Percentiles rank a stretch among this genome's conserved stretches.
Conservation (phyloP, 2,113 vertebrate species). For the Siniperca chuatsi region DNA sequence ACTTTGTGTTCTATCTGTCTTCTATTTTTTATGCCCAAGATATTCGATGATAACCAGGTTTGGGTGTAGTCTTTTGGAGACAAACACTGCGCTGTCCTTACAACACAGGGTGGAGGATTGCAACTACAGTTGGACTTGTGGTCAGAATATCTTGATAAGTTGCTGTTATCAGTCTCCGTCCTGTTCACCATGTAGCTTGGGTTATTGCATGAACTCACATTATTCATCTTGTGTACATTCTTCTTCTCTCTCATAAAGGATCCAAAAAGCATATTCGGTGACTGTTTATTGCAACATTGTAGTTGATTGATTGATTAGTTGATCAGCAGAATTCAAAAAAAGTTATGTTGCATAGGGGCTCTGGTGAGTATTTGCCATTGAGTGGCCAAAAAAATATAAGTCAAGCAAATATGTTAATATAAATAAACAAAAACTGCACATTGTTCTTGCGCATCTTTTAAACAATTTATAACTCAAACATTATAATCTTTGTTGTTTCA, state of each 20-base stretch:
- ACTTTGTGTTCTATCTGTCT: neutral
- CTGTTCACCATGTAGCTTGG: slow-evolving; percentile 1
- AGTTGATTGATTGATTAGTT: neutral
- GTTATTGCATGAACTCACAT: neutral
- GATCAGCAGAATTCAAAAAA: neutral
- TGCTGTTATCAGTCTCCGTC: slow-evolving; percentile 46
- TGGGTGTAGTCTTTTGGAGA: slow-evolving; percentile 46
- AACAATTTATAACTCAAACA: slow-evolving; percentile 23
- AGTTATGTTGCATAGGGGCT: neutral
- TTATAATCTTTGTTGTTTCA: neutral
- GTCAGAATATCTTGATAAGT: slow-evolving; percentile 51
- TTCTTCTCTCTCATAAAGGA: neutral
- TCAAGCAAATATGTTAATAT: neutral
- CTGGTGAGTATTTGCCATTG: neutral
- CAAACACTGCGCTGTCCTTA: neutral
- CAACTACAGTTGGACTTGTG: slow-evolving; percentile 52
- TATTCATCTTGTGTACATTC: neutral
- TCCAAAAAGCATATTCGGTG: neutral
- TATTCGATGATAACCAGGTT: neutral
- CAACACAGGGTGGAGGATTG: slow-evolving; percentile 46
- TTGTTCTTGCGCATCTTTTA: neutral
- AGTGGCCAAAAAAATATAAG: neutral
- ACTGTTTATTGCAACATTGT: neutral
- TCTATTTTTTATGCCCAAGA: neutral
- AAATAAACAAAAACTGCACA: neutral